A percentile compares a stretch with the other conserved stretches of the same genome.
phyloP scores from a whole-genome alignment of 2,888 invertebrate genomes.

The Stenurella melanura region DNA sequence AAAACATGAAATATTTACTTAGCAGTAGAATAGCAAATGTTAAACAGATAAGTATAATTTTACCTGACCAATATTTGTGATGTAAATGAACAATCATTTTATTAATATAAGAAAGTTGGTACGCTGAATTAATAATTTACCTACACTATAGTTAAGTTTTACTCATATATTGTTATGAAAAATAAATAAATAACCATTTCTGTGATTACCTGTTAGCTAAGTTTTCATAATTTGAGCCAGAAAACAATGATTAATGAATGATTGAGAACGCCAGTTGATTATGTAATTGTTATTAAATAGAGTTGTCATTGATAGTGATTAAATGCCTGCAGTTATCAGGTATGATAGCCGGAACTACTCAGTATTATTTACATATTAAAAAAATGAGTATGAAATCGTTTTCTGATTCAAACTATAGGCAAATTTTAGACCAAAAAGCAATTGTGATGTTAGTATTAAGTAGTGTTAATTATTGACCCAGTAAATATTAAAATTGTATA shows the following conservation, averaged over 20 bases:
- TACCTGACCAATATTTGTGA: constrained; percentile 7
- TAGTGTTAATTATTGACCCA: background rate
- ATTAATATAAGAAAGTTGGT: background rate
- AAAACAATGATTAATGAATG: background rate
- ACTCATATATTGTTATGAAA: background rate
- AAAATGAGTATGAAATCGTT: background rate
- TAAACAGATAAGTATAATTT: background rate
- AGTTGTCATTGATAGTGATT: background rate
- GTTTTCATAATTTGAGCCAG: background rate
- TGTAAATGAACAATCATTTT: background rate
- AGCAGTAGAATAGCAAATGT: background rate
- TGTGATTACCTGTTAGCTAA: constrained; percentile 26
- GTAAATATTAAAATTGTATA: constrained; percentile 9
- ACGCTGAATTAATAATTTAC: background rate
- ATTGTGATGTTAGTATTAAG: constrained; percentile 37
- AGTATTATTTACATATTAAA: background rate
- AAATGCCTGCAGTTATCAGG: background rate
- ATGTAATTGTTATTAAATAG: background rate
- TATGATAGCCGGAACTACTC: background rate
- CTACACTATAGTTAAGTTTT: background rate
- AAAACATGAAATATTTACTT: background rate
- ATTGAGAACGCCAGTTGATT: background rate
- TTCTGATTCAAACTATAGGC: background rate
- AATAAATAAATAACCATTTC: constrained; percentile 16
- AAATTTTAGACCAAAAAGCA: constrained; percentile 27